A percentile compares a stretch with the other conserved stretches of the same genome.
phyloP scores from a whole-genome alignment of 2,797 vertebrate species.

The Anguilla obscura region DNA sequence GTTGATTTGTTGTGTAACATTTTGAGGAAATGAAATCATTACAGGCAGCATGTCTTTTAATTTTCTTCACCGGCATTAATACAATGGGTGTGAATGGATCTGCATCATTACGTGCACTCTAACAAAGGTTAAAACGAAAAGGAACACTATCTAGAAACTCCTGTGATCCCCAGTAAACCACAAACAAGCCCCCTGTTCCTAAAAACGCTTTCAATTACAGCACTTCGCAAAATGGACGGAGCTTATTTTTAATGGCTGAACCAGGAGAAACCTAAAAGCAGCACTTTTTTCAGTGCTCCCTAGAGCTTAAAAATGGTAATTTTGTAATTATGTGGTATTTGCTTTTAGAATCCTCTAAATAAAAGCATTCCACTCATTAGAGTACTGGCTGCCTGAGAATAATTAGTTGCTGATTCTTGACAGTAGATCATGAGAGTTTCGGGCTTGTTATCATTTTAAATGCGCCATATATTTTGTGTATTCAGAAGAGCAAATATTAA shows the following conservation, averaged over 20 bases:
- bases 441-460: slow-evolving; percentile 10
- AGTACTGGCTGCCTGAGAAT: background rate
- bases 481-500: background rate
- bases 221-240: background rate
- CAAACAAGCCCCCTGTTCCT: background rate
- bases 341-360: slow-evolving; percentile 14
- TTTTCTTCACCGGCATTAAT: background rate
- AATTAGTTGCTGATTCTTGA: slow-evolving; percentile 3
- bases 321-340: slow-evolving; percentile 31
- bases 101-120: background rate
- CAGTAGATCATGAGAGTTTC: background rate
- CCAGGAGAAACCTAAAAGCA: slow-evolving; percentile 21
- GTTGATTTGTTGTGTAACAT: background rate
- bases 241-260: slow-evolving; percentile 15
- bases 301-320: slow-evolving; percentile 8
- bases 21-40: background rate
- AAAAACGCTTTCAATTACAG: slow-evolving; percentile 2
- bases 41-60: background rate
- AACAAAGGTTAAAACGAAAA: background rate
- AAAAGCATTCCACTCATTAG: slow-evolving; percentile 8
- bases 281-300: slow-evolving; percentile 5
- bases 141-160: background rate
- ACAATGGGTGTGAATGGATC: background rate
- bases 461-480: background rate
- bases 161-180: slow-evolving; percentile 5